A percentile compares a stretch with the other conserved stretches of the same genome.
Conservation (phyloP, 2,797 vertebrate genomes). For the Strix occidentalis region DNA sequence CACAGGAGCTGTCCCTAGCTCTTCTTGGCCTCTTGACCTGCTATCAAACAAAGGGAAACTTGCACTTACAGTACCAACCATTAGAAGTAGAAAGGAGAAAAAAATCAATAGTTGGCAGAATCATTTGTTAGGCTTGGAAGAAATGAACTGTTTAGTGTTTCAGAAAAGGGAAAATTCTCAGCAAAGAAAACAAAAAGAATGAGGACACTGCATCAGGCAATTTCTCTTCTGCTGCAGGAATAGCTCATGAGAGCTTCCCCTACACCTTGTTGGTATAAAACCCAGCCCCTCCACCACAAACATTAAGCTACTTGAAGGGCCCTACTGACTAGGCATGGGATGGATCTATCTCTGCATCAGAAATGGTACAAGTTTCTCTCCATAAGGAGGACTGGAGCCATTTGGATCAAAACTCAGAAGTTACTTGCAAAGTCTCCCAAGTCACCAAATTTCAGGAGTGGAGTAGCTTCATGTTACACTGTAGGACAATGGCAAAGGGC, state of each 20-base stretch:
- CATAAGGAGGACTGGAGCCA: not conserved
- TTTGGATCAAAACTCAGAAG: not conserved
- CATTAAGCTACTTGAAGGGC: not conserved
- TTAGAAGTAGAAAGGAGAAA: not conserved
- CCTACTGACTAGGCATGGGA: not conserved
- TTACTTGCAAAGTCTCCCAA: not conserved
- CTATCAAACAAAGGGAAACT: slow-evolving; percentile 12
- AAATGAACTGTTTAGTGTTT: not conserved
- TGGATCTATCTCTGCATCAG: not conserved
- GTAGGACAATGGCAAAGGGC: not conserved
- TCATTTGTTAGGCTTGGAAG: slow-evolving; percentile 37
- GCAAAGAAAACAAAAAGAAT: not conserved
- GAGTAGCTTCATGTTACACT: not conserved
- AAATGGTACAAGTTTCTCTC: not conserved
- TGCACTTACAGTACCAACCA: not conserved
- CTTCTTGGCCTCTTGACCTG: slow-evolving; percentile 18
- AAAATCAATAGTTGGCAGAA: not conserved
- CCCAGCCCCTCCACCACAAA: not conserved
- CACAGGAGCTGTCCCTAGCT: not conserved
- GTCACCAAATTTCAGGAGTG: not conserved
- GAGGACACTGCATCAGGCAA: not conserved
- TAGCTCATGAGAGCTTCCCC: not conserved
- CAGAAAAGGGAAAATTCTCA: slow-evolving; percentile 1
- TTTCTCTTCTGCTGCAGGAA: not conserved
- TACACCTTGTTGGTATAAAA: not conserved